Evolutionary conservation across 2,113 vertebrate genomes (phyloP), one percentile per base, ranked within the genome.

Genomic region (Barbus barbus): DNA sequence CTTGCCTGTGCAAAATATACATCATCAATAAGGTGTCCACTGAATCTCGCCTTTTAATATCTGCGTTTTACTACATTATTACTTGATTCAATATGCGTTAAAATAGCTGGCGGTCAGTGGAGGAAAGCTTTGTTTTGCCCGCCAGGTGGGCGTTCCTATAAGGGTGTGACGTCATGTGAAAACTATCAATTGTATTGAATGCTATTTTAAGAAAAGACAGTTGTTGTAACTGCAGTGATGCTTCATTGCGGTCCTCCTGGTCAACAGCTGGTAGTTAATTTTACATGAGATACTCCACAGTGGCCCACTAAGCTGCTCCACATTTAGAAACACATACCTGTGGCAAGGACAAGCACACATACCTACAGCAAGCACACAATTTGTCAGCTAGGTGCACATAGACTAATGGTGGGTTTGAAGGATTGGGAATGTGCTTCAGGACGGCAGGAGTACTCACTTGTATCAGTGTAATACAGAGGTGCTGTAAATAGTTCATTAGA

Each of bases 311-410:
- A 69, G 41, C 63, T 22, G 58, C 61, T 84, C 76, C 56, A 79
- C n/a, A 46, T 84, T 84, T 84, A 84, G 83, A 60, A 79, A 79
- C 83, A 44, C 58, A 65, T 48, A 69, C 24, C n/a, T 31, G 18
- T 46, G 44, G 41, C n/a, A 61, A 75, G 61, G 33, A 65, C 36
- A 83, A 18, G 67, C 75, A 78, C 61, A 73, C 36, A n/a, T n/a
- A n/a, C n/a, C n/a, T n/a, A n/a, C n/a, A n/a, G n/a, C n/a, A n/a
- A n/a, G n/a, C n/a, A n/a, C n/a, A n/a, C n/a, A n/a, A n/a, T 77
- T 36, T 77, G 31, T 61, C 38, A 63, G 58, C 58, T 61, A 33
- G 24, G 9, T 24, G 16, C 51, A 24, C 28, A 60, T n/a, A 81
- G 28, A 58, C 60, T 18, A 11, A 24, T 11, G 36, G 6, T 63